These are phyloP conservation scores for Telmatochromis sp. DNA, from an alignment of 2,113 vertebrate genomes.

Conservation along the genomic window DNA sequence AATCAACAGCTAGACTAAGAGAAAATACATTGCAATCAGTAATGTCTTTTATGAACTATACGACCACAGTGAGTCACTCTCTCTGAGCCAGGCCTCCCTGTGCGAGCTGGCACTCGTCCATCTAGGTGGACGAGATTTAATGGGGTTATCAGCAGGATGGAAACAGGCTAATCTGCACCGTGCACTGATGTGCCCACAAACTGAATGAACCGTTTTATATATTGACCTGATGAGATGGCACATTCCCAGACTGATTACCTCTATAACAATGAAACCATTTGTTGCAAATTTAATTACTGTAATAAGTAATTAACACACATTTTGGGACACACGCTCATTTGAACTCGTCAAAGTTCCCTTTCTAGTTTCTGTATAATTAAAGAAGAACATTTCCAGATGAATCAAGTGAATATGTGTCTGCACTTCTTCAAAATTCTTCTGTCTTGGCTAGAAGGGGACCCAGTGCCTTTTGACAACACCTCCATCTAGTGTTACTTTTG, in stretches of 20 bases:
- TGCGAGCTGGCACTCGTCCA: neutral
- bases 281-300: neutral
- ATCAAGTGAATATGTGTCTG: neutral
- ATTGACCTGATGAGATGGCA: conserved; percentile 1
- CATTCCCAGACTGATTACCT: neutral
- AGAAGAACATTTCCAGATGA: neutral
- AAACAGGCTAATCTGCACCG: neutral
- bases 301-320: neutral
- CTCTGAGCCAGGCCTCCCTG: neutral
- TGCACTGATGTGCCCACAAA: neutral
- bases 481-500: conserved; percentile 12
- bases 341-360: neutral
- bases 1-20: neutral
- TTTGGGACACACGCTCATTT: neutral
- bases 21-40: neutral
- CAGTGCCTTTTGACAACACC: neutral
- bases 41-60: neutral
- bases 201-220: neutral
- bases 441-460: neutral
- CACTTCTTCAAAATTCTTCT: neutral
- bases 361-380: neutral
- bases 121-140: neutral
- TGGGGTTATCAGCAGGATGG: neutral
- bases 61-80: neutral
- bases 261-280: neutral